Conservation (phyloP, 2,113 vertebrate species). For the Tamias sibiricus region DNA sequence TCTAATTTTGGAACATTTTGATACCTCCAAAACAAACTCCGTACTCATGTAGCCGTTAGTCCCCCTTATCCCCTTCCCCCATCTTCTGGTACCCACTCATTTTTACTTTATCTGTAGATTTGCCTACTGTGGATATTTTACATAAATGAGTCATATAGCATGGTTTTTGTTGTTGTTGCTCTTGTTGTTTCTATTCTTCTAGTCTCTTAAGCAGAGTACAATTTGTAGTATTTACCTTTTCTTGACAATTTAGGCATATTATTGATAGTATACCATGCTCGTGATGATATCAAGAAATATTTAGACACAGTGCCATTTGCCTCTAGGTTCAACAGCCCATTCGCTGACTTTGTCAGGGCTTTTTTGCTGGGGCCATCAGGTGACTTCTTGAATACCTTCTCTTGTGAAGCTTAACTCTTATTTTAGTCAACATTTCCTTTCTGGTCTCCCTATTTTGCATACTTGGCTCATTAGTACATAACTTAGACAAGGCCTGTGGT, state of each 20-base stretch:
- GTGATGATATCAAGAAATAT: background rate
- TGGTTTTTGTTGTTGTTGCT: background rate
- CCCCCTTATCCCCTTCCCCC: background rate
- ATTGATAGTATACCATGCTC: background rate
- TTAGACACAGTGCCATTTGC: background rate
- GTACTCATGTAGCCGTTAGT: background rate
- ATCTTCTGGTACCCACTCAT: background rate
- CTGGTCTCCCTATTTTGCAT: background rate
- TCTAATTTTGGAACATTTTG: constrained; percentile 12
- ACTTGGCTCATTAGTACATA: background rate
- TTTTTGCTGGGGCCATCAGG: background rate
- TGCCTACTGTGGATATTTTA: background rate
- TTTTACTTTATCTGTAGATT: background rate
- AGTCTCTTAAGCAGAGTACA: background rate
- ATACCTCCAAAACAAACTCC: background rate
- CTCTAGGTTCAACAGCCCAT: background rate
- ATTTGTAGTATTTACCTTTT: background rate
- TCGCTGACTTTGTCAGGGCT: background rate
- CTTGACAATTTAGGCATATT: background rate
- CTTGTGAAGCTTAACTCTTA: background rate
- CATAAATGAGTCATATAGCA: background rate
- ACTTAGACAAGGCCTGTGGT: background rate
- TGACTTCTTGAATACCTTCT: background rate
- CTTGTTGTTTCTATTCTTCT: background rate
- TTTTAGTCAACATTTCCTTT: background rate